phyloP scores from a whole-genome alignment of 2,797 vertebrate species.

The Orestias chungarensis region DNA sequence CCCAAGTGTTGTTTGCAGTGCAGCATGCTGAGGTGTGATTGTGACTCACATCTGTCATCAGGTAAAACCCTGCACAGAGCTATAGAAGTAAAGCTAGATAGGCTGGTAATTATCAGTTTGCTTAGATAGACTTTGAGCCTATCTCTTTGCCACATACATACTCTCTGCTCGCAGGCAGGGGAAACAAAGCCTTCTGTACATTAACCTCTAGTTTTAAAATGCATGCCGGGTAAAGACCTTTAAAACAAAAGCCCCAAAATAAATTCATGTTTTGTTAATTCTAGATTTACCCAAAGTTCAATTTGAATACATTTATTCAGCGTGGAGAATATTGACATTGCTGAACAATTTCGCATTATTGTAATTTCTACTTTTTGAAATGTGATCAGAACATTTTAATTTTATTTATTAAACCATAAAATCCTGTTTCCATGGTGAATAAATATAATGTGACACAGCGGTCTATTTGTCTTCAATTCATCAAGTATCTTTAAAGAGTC shows the following conservation, averaged over 20 bases:
- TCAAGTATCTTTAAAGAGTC: neutral
- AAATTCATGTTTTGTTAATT: neutral
- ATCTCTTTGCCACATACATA: conserved; percentile 28
- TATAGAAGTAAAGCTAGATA: conserved; percentile 43
- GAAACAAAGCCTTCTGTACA: neutral
- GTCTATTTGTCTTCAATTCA: neutral
- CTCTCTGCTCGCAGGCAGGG: neutral
- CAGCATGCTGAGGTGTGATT: conserved; percentile 29
- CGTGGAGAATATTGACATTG: too few species aligned
- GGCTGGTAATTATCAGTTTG: conserved; percentile 51
- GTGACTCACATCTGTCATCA: conserved; percentile 26
- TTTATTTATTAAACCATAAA: neutral
- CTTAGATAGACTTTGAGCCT: conserved; percentile 65
- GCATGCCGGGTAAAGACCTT: neutral
- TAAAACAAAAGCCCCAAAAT: neutral
- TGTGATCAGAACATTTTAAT: neutral
- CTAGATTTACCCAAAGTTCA: neutral
- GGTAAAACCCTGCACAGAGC: conserved; percentile 40
- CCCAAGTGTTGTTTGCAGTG: conserved; percentile 1
- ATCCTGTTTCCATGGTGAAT: neutral
- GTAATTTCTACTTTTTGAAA: neutral
- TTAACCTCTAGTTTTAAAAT: neutral
- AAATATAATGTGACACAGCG: neutral
- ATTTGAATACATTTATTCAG: neutral
- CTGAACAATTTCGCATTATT: too few species aligned